Base-by-base conservation (phyloP, 1,140 invertebrate genomes). In the Atta cephalotes region DNA sequence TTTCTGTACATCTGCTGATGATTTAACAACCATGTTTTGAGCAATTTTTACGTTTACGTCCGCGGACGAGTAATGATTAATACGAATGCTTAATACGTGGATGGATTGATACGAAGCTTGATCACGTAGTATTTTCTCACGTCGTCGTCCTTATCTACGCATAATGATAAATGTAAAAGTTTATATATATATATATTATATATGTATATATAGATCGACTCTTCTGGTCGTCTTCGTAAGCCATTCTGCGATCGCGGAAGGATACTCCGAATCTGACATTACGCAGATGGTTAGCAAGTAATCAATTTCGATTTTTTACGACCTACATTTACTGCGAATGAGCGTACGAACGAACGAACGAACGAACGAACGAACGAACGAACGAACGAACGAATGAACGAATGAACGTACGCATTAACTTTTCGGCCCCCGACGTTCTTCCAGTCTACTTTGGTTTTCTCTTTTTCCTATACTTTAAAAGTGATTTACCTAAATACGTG, bases 401-500 rank as follows among this genome's bases (percentile, higher is more conserved):
- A 88, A 66, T 65, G 86, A 86, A 87, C 58, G 80, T 80, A 88
- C 80, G 71, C 74, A 78, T 28, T 88, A 65, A 68, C n/a, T 90
- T 72, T 58, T 84, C 66, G 68, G 28, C 63, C 60, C 65, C 62
- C 86, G 81, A 86, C 89, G 86, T 90, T 87, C 87, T 65, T 90
- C 86, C 87, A 90, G 87, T 90, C 87, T 90, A 88, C 80, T 88
- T 91, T 87, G 63, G 78, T 72, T 89, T 89, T 65, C 76, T 77
- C 81, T 70, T 78, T 85, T 70, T 91, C 84, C 89, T 93, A 92
- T 92, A 93, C 81, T 92, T 94, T 91, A 92, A 92, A 93, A 91
- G 91, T 92, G 92, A 91, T 91, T 90, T 91, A 89, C 77, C 87
- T 91, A 91, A 91, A 90, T 91, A 90, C 77, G 90, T 91, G 90